phyloP scores from a whole-genome alignment of 2,797 vertebrate genomes.

The Heterohyrax brucei region DNA sequence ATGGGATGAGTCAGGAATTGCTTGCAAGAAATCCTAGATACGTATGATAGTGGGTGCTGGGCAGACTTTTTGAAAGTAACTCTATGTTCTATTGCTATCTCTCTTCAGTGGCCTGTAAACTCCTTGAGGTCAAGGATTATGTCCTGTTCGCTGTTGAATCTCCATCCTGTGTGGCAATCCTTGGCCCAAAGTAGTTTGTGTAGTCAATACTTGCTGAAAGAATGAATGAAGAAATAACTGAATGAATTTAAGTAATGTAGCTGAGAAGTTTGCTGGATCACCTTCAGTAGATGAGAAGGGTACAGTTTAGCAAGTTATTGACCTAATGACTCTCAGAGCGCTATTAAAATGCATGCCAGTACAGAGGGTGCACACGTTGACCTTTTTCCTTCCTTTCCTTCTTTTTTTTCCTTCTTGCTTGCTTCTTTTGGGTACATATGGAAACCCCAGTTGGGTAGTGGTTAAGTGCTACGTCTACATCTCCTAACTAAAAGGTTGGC shows the following conservation, averaged over 20 bases:
- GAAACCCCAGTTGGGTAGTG: no score
- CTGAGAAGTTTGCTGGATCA: neutral
- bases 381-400: neutral
- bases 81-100: slow-evolving; percentile 45
- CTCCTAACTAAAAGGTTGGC: no score
- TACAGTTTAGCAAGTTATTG: neutral
- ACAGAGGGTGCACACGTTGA: neutral
- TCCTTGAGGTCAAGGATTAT: slow-evolving; percentile 33
- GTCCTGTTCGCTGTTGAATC: slow-evolving; percentile 1
- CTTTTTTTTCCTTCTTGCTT: neutral
- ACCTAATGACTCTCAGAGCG: neutral
- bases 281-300: neutral
- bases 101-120: neutral
- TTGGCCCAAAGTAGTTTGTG: neutral
- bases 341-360: neutral
- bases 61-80: neutral
- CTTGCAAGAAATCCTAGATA: neutral
- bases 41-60: neutral
- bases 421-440: neutral
- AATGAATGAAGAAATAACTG: slow-evolving; percentile 11
- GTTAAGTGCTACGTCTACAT: no score
- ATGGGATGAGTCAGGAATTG: neutral
- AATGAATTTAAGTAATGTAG: slow-evolving; percentile 13
- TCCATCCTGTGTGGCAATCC: neutral
- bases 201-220: slow-evolving; percentile 42